Evolutionary conservation across 2,113 vertebrate genomes (phyloP), one percentile per base, ranked within the genome.

Genomic region (Callionymus lyra): DNA sequence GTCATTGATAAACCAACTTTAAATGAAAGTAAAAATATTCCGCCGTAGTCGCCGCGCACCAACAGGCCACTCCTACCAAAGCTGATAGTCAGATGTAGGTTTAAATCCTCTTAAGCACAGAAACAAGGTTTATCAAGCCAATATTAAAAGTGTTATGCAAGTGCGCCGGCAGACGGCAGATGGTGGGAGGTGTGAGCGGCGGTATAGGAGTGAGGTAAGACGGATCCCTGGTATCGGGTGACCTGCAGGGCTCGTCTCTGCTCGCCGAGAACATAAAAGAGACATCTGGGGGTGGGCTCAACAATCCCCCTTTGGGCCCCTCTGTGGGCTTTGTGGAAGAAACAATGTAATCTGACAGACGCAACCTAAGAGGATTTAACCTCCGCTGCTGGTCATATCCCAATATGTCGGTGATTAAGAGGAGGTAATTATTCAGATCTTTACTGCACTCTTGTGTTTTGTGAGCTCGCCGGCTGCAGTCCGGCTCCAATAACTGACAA

Each of bases 221-320:
- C 42, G 39, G 59, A 55, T 47, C 52, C 31, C 11, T 1, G 10
- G 63, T 70, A 56, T 72, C 55, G 41, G 27, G 54, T 74, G 41
- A 51, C 62, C 43, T 12, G 19, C 44, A 50, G 31, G 41, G 38
- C 50, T 53, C 41, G 50, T 56, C 49, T 59, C 51, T 32, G 12
- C 35, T 43, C 53, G 57, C 47, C 41, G 3, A 19, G 3, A 40
- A 52, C 50, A 68, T 56, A 65, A 72, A 72, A 64, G 63, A 53
- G 67, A 56, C 66, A 68, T 70, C 58, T 73, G 61, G 41, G 61
- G 41, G 14, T 34, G 9, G 27, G 17, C 35, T 32, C 39, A 45
- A 15, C 1, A 31, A 31, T 47, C 13, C 8, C n/a, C 43, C 10
- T 12, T 2, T 15, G 31, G 16, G 13, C 33, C 18, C 31, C 12